Base-by-base conservation (phyloP, 2,797 vertebrate genomes). In the Menidia menidia region DNA sequence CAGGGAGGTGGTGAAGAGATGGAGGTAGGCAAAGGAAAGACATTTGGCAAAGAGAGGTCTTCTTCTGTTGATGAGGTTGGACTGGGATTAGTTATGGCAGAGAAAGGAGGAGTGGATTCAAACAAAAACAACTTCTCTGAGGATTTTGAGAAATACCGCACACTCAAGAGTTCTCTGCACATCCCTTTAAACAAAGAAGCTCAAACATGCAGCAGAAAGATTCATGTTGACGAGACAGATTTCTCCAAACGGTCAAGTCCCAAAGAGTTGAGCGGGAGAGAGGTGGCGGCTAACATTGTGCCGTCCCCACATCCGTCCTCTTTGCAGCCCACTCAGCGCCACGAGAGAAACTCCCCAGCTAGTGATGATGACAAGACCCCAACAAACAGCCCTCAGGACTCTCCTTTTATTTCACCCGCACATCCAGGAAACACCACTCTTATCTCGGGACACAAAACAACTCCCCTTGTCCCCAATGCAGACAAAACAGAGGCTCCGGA, bases 311-410 rank as follows among this genome's bases (percentile, higher is more conserved):
- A 43, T 2, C 47, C 30, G 13, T 56, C 48, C 42, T 65, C 63
- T 41, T 57, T 72, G n/a, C 44, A 67, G 57, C 70, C 74, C 71
- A 57, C 2, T 5, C 43, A 33, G 25, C 4, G 3, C 4, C 6
- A 47, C 31, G 16, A 16, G 11, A 41, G 66, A 30, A 53, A 32
- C 31, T 84, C 82, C 32, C 52, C 83, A 10, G 66, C 50, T 4
- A 72, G 69, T 12, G 86, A 89, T 51, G 80, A 88, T 0, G 88
- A 91, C 65, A 63, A 73, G 53, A 93, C 90, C n/a, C 93, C 87
- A 9, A 92, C 87, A 66, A 91, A 91, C 69, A 83, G 76, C 48
- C 84, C 87, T 2, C 39, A 60, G 15, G 45, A 50, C 44, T 90
- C 72, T 0, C 84, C 86, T 32, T 53, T 60, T 33, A 51, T 48